Evolutionary conservation across 2,888 invertebrate genomes (phyloP).

Genomic region (Stenodema calcarata): DNA sequence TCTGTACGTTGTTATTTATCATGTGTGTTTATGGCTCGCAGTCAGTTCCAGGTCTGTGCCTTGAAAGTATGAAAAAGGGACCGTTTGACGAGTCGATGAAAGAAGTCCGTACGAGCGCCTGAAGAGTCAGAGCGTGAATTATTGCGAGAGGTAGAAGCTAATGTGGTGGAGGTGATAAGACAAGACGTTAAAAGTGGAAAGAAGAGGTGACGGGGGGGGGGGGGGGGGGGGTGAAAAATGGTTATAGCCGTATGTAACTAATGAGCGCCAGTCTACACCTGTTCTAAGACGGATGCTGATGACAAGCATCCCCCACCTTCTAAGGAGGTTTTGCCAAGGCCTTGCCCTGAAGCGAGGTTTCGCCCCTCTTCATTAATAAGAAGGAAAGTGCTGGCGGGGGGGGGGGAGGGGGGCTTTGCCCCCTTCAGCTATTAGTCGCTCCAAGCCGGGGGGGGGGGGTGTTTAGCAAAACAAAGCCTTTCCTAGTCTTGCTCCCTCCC

Average conservation of each 20-base stretch:
- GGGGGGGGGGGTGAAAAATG: conserved; percentile 33
- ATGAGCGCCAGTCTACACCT: conserved; percentile 43
- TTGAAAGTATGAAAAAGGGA: neutral
- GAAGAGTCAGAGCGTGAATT: conserved; percentile 13
- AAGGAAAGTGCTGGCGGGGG: neutral
- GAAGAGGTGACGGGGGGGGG: neutral
- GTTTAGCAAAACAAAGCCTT: conserved; percentile 50
- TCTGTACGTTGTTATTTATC: no score
- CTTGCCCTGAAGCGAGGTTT: conserved; percentile 3
- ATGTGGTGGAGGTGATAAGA: conserved; percentile 40
- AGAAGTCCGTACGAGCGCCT: neutral
- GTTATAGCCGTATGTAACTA: conserved; percentile 47
- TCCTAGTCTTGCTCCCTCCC: neutral
- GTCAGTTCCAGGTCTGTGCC: neutral
- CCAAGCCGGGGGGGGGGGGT: conserved; percentile 9
- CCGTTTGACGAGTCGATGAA: neutral
- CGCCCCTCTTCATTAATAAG: conserved; percentile 34
- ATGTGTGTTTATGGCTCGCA: no score
- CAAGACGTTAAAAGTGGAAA: conserved; percentile 15
- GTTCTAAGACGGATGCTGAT: conserved; percentile 47
- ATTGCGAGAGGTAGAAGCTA: neutral
- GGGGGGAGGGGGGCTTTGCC: neutral
- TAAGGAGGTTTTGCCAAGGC: conserved; percentile 20
- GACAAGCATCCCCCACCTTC: conserved; percentile 36
- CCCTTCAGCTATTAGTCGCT: neutral